These are phyloP conservation scores for Clusia tigrina DNA, from an alignment of 2,888 invertebrate genomes.

Conservation along the genomic window DNA sequence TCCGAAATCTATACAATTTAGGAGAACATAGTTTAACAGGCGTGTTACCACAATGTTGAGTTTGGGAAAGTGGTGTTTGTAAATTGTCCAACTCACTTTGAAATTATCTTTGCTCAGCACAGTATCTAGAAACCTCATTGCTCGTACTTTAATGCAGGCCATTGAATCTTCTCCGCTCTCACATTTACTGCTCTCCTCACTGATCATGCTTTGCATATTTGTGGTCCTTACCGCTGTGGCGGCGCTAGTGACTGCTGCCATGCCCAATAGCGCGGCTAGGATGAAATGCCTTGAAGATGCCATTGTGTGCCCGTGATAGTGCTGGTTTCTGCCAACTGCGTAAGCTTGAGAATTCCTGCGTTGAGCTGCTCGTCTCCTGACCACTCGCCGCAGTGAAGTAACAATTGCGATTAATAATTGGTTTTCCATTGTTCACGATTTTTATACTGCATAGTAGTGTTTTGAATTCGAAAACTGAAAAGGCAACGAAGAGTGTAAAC, in stretches of 20 bases:
- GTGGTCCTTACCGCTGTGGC: constrained; percentile 52
- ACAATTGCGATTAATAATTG: constrained; percentile 64
- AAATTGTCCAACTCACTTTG: constrained; percentile 68
- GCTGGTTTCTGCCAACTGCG: not conserved
- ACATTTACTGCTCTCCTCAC: constrained; percentile 80
- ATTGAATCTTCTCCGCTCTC: constrained; percentile 78
- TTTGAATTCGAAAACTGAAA: constrained; percentile 17
- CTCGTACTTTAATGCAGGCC: constrained; percentile 84
- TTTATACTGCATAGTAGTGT: constrained; percentile 57
- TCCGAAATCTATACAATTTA: constrained; percentile 73
- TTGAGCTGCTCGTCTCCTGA: constrained; percentile 38
- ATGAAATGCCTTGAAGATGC: constrained; percentile 50
- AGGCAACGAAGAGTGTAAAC: constrained; percentile 13
- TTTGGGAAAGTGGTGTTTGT: not conserved
- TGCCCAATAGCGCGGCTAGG: constrained; percentile 68
- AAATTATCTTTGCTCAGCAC: constrained; percentile 81
- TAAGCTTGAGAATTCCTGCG: constrained; percentile 13
- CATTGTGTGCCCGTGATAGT: constrained; percentile 32
- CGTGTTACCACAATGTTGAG: not conserved
- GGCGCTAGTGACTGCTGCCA: constrained; percentile 71
- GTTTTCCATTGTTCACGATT: constrained; percentile 64
- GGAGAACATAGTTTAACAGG: constrained; percentile 1
- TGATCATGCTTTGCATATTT: constrained; percentile 76
- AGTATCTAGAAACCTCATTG: constrained; percentile 79
- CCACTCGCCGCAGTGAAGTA: constrained; percentile 60